phyloP scores from a whole-genome alignment of 2,113 vertebrate species.

The Pycnonotus jocosus region DNA sequence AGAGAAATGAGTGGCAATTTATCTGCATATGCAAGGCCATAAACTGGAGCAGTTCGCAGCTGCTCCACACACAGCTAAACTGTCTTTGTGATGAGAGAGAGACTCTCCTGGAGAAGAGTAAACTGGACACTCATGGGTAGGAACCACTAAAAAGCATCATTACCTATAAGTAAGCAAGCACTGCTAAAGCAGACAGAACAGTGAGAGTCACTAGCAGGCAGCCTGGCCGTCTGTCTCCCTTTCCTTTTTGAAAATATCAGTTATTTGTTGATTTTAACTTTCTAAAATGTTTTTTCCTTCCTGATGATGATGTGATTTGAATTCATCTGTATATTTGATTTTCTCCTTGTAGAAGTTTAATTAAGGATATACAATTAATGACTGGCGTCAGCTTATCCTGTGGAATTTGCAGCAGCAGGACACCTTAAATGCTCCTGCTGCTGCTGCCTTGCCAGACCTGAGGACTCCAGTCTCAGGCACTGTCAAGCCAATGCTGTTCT shows the following conservation, averaged over 20 bases:
- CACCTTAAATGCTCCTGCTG: not conserved
- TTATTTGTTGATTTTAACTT: not conserved
- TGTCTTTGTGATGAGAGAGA: not conserved
- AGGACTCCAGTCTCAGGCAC: not conserved
- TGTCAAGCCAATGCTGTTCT: constrained; percentile 25
- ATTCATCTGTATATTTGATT: not conserved
- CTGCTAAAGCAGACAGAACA: not conserved
- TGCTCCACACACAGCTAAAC: constrained; percentile 28
- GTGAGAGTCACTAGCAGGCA: not conserved
- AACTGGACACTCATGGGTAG: not conserved
- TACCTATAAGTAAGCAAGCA: not conserved
- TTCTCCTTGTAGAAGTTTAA: not conserved
- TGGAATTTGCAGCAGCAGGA: not conserved
- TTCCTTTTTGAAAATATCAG: not conserved
- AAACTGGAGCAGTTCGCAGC: constrained; percentile 27
- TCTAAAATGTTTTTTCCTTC: not conserved
- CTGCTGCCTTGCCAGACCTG: constrained; percentile 25
- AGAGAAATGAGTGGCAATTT: constrained; percentile 37
- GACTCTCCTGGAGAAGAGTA: not conserved
- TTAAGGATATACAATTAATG: not conserved
- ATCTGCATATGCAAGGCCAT: constrained; percentile 23
- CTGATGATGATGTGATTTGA: not conserved
- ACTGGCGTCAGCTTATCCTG: not conserved
- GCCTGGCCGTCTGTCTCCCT: not conserved
- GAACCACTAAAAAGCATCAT: not conserved